These are phyloP conservation scores for Ochotona princeps DNA, from an alignment of 2,113 vertebrate genomes.

Conservation along the genomic window DNA sequence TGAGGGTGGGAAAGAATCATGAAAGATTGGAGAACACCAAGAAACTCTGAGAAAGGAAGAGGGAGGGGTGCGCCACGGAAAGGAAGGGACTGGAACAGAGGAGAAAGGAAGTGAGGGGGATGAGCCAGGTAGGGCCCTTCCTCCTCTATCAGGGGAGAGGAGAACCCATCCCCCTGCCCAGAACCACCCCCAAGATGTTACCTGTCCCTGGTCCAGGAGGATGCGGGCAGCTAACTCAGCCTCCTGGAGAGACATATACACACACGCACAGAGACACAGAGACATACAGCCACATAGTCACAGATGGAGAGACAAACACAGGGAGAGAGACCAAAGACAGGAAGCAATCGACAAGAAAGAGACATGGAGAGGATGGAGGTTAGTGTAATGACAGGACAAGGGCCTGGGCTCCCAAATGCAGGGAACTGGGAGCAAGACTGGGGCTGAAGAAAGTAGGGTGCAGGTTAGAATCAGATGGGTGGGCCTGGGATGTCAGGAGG, in stretches of 20 bases:
- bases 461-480: constrained; percentile 21
- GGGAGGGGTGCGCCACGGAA: too few relatives aligned
- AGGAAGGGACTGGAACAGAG: not conserved
- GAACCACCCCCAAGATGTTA: constrained; percentile 63
- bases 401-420: constrained; percentile 11
- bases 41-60: not conserved
- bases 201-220: constrained; percentile 84
- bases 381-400: constrained; percentile 64
- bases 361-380: constrained; percentile 72
- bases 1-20: constrained; percentile 13
- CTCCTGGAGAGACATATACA: constrained; percentile 81
- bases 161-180: constrained; percentile 27
- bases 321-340: constrained; percentile 40
- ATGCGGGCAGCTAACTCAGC: constrained; percentile 83
- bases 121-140: not conserved
- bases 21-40: not conserved
- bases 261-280: constrained; percentile 37
- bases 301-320: constrained; percentile 53
- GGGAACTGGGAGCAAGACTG: not conserved
- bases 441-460: constrained; percentile 6
- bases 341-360: constrained; percentile 62
- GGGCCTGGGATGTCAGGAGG: not conserved
- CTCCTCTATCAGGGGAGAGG: not conserved
- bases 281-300: not conserved
- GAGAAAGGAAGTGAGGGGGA: not conserved